Evolutionary conservation across 2,888 invertebrate genomes (phyloP).

Genomic region (Drosophila hawaiiensis): DNA sequence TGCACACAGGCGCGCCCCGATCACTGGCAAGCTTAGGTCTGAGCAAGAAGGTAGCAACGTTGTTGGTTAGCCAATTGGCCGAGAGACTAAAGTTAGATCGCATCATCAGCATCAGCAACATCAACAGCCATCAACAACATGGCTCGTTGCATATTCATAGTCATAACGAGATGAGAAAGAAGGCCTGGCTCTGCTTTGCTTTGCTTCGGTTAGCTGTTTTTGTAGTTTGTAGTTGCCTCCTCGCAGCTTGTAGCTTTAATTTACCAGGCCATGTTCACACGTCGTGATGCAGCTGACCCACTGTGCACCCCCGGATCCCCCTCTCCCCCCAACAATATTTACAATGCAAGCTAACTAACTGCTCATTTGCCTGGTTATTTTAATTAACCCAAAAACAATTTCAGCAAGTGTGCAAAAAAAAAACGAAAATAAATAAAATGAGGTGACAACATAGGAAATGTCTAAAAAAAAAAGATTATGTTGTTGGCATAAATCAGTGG

Average conservation of each 20-base stretch:
- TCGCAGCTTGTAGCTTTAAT: constrained; percentile 48
- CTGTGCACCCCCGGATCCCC: constrained; percentile 1
- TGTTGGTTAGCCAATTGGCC: not conserved
- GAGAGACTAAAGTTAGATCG: constrained; percentile 26
- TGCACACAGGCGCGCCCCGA: constrained; percentile 48
- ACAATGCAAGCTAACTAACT: constrained; percentile 47
- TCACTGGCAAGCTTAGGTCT: constrained; percentile 3
- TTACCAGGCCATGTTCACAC: constrained; percentile 59
- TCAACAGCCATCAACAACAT: constrained; percentile 7
- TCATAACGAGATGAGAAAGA: constrained; percentile 53
- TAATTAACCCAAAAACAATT: constrained; percentile 72
- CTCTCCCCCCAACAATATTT: not conserved
- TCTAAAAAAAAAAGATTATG: constrained; percentile 66
- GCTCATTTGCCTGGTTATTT: constrained; percentile 74
- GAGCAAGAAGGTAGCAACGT: not conserved
- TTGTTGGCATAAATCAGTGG: constrained; percentile 67
- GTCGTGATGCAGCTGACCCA: constrained; percentile 59
- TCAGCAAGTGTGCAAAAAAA: constrained; percentile 53
- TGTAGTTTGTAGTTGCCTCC: not conserved
- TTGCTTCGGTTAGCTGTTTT: not conserved
- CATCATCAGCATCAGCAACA: constrained; percentile 45
- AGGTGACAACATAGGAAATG: constrained; percentile 74
- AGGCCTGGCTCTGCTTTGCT: constrained; percentile 3
- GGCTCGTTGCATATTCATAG: constrained; percentile 73
- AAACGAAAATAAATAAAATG: constrained; percentile 14